Evolutionary conservation across 2,797 vertebrate genomes (phyloP), one percentile per base, ranked within the genome.

Genomic region (Gadopsis marmoratus): DNA sequence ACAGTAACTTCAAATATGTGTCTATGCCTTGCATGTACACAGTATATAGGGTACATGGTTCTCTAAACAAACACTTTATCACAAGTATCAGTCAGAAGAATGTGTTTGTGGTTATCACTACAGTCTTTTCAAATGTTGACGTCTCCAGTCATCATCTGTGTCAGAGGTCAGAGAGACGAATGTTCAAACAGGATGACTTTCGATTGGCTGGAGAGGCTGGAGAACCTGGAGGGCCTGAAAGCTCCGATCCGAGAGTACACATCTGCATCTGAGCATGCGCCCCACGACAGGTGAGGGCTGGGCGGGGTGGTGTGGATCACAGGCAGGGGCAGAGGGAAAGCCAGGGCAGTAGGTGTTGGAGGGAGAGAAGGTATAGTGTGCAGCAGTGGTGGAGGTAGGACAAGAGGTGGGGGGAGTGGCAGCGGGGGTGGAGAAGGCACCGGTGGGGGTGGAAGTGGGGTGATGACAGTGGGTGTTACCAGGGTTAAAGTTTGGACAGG

Each of bases 141-240:
- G 2, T 50, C 50, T 51, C 17, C 3, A 14, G 19, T 39, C 47
- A 33, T 13, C 33, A 17, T 47, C n/a, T 50, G 13, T 2, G 33
- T 53, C 39, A 51, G 43, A 51, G 21, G 17, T 93, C 88, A 94
- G 48, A 94, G 84, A 19, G 94, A 91, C 0, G 95, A 96, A 77
- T 96, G 95, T 79, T 96, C 95, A 86, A 96, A 96, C 73, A 96
- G 91, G 62, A 96, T 94, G 66, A 96, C 95, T 48, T 93, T 94
- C 0, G 94, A 93, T 4, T 92, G 93, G 82, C 73, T 94, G 78
- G 90, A 93, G 21, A 93, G 83, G 68, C 89, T 92, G 53, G 94
- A 93, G 55, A 91, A 89, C 71, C 93, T 91, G 41, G 90, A 92
- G 10, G 88, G 82, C 74, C 88, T 86, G 80, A 94, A 91, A 12